Conservation (phyloP, 2,888 invertebrate genomes). For the Acleris literana region DNA sequence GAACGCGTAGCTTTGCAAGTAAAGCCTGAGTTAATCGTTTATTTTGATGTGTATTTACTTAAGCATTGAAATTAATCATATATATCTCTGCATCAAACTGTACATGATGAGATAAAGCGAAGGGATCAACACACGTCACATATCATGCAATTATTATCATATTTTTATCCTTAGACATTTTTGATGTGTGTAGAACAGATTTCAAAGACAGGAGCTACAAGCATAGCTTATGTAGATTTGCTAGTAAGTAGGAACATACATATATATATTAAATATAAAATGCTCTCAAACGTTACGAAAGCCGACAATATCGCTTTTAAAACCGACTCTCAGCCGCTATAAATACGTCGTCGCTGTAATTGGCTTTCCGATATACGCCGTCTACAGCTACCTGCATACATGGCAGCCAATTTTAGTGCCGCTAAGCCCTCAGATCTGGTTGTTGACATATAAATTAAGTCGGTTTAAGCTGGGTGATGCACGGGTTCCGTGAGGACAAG, state of each 20-base stretch:
- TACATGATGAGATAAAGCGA: too few relatives aligned
- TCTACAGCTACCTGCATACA: slow-evolving; percentile 15
- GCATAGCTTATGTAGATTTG: too few relatives aligned
- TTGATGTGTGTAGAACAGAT: too few relatives aligned
- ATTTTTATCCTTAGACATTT: too few relatives aligned
- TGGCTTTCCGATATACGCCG: slow-evolving; percentile 25
- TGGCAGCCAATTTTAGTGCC: slow-evolving; percentile 23
- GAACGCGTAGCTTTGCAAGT: not conserved
- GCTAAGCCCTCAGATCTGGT: slow-evolving; percentile 27
- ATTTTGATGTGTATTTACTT: not conserved
- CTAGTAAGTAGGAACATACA: too few relatives aligned
- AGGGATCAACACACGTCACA: too few relatives aligned
- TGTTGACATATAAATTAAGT: slow-evolving; percentile 33
- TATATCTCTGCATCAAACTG: not conserved
- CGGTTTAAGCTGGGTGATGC: slow-evolving; percentile 14
- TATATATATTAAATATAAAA: too few relatives aligned
- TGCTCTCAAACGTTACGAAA: not conserved
- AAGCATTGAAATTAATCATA: not conserved
- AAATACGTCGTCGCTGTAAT: slow-evolving; percentile 23
- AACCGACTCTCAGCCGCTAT: slow-evolving; percentile 15
- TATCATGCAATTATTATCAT: too few relatives aligned
- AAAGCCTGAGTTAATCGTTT: not conserved
- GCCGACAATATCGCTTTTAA: slow-evolving; percentile 14
- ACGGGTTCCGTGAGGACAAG: slow-evolving; percentile 8
- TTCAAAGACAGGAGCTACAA: too few relatives aligned